Percentiles rank a stretch among this genome's conserved stretches.
Evolutionary conservation across 1,140 invertebrate genomes (phyloP).

Genomic region (Nautilus pompilius): DNA sequence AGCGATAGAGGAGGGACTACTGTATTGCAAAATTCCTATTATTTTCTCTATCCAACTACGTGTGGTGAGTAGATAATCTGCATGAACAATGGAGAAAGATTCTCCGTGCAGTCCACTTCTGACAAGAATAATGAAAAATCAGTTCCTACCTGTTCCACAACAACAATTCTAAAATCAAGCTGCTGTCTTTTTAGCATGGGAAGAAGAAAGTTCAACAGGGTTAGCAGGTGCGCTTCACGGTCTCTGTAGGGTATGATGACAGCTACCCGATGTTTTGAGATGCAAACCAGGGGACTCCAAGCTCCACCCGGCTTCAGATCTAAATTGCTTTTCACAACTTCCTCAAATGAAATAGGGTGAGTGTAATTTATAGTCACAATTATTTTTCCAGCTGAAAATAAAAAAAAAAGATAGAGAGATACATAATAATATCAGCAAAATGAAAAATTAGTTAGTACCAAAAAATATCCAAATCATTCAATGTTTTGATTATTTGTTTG

Average conservation of each 20-base stretch:
- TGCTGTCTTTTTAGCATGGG: constrained; percentile 82
- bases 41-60: no score
- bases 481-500: no score
- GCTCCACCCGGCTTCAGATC: constrained; percentile 26
- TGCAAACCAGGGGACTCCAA: constrained; percentile 31
- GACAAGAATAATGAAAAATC: neutral
- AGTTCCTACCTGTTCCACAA: constrained; percentile 75
- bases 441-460: no score
- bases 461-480: no score
- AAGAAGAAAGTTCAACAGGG: constrained; percentile 86
- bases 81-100: no score
- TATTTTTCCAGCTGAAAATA: constrained; percentile 15
- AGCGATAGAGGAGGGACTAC: no score
- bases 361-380: constrained; percentile 8
- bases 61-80: no score
- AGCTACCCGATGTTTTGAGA: constrained; percentile 36
- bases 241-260: constrained; percentile 66
- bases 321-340: constrained; percentile 15
- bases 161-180: constrained; percentile 86
- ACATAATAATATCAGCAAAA: no score
- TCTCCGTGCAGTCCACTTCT: no score
- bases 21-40: no score
- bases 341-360: constrained; percentile 7
- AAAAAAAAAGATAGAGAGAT: no score
- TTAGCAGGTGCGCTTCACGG: constrained; percentile 72